Evolutionary conservation across 1,140 invertebrate species (phyloP).

Genomic region (Zophobas atratus): DNA sequence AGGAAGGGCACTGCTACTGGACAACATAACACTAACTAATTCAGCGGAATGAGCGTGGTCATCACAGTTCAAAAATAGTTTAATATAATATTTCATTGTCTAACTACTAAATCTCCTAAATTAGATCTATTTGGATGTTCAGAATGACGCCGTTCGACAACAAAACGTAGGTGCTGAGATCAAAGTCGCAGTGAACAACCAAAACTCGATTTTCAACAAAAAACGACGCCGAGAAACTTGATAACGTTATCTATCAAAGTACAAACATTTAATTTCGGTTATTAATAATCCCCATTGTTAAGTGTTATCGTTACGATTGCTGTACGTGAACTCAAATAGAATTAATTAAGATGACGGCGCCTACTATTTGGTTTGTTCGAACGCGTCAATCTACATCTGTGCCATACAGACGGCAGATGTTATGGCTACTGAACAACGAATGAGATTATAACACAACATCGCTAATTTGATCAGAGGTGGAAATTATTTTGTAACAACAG

Average conservation of each 20-base stretch:
- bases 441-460: slow-evolving; percentile 27
- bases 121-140: slow-evolving; percentile 20
- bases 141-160: not conserved
- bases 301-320: too few relatives aligned
- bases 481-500: slow-evolving; percentile 7
- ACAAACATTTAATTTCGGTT: not conserved
- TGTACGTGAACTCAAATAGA: too few relatives aligned
- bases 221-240: not conserved
- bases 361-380: not conserved
- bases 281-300: too few relatives aligned
- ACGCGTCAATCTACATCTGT: not conserved
- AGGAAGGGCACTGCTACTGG: slow-evolving; percentile 58
- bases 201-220: not conserved
- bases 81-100: slow-evolving; percentile 12
- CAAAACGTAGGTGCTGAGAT: too few relatives aligned
- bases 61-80: slow-evolving; percentile 58
- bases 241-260: not conserved
- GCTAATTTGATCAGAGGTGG: slow-evolving; percentile 2
- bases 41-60: slow-evolving; percentile 59
- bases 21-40: slow-evolving; percentile 45
- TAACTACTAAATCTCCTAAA: slow-evolving; percentile 13
- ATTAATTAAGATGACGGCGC: too few relatives aligned
- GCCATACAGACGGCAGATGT: not conserved
- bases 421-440: slow-evolving; percentile 28
- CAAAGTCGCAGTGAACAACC: not conserved